phyloP scores from a whole-genome alignment of 2,888 invertebrate species.

The Neocrepidodera transversa region DNA sequence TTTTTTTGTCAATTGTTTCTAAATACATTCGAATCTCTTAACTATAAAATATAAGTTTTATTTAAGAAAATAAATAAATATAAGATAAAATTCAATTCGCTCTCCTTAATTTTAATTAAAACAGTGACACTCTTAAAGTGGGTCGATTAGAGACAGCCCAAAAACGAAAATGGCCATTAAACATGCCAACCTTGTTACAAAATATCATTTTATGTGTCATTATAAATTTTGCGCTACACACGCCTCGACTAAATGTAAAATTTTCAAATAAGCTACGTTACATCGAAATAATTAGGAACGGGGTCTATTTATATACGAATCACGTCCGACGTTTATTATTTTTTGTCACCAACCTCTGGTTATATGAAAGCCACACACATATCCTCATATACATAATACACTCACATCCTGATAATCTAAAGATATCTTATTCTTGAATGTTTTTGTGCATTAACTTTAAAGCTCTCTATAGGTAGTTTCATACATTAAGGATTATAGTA shows the following conservation, averaged over 20 bases:
- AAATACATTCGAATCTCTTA: no score
- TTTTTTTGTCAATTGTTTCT: no score
- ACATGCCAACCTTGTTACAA: slow-evolving; percentile 7
- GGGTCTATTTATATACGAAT: slow-evolving; percentile 28
- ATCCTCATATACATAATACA: slow-evolving; percentile 21
- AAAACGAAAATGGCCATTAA: slow-evolving; percentile 10
- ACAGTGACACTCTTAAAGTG: not conserved
- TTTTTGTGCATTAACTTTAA: slow-evolving; percentile 12
- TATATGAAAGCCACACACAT: slow-evolving; percentile 31
- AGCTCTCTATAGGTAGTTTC: no score
- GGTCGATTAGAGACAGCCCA: not conserved
- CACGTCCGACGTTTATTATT: slow-evolving; percentile 35
- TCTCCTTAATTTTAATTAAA: not conserved
- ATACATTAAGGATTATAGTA: no score
- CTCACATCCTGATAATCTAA: slow-evolving; percentile 13
- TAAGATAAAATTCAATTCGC: no score
- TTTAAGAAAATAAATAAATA: no score
- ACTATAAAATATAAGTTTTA: no score
- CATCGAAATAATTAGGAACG: slow-evolving; percentile 31
- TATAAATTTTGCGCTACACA: not conserved
- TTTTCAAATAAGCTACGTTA: slow-evolving; percentile 26
- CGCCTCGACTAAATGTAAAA: slow-evolving; percentile 17
- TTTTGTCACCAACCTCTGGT: slow-evolving; percentile 21
- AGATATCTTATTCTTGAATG: not conserved
- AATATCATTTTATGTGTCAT: slow-evolving; percentile 5